Percentiles rank a stretch among this genome's conserved stretches.
Evolutionary conservation across 37 sponge, comb jelly and placozoan species (phyloP).

Genomic region (Hexactinellida sp.): DNA sequence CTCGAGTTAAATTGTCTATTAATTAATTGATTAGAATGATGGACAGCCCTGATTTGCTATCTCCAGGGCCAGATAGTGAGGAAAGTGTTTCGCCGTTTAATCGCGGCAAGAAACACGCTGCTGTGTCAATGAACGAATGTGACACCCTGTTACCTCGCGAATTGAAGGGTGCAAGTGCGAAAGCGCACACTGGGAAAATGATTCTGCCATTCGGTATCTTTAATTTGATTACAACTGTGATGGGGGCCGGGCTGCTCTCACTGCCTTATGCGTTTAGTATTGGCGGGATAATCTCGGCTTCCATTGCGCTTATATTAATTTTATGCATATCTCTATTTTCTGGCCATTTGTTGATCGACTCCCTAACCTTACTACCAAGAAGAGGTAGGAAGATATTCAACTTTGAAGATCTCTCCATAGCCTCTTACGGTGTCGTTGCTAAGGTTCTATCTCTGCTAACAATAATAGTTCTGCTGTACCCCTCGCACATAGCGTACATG

Average conservation of each 20-base stretch:
- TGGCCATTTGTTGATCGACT: not conserved
- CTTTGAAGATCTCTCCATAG: not conserved
- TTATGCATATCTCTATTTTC: constrained; percentile 19
- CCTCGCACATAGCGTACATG: constrained; percentile 64
- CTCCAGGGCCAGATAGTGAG: too few species aligned
- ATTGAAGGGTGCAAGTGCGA: too few species aligned
- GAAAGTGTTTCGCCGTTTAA: too few species aligned
- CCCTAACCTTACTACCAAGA: constrained; percentile 20
- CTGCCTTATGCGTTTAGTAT: constrained; percentile 54
- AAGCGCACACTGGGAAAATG: not conserved
- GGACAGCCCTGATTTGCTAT: too few species aligned
- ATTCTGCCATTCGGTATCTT: constrained; percentile 20
- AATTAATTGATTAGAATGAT: too few species aligned
- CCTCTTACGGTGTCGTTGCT: not conserved
- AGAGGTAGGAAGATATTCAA: not conserved
- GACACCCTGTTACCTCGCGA: too few species aligned
- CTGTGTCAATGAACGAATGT: too few species aligned
- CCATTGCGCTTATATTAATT: constrained; percentile 37
- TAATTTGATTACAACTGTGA: constrained; percentile 45
- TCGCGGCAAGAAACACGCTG: too few species aligned
- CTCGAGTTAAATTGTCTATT: too few species aligned
- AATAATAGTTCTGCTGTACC: constrained; percentile 36
- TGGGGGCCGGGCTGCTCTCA: constrained; percentile 65
- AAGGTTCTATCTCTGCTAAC: constrained; percentile 22
- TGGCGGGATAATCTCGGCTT: constrained; percentile 44